Conservation (phyloP, 2,113 vertebrate genomes). For the Atrichornis clamosus region DNA sequence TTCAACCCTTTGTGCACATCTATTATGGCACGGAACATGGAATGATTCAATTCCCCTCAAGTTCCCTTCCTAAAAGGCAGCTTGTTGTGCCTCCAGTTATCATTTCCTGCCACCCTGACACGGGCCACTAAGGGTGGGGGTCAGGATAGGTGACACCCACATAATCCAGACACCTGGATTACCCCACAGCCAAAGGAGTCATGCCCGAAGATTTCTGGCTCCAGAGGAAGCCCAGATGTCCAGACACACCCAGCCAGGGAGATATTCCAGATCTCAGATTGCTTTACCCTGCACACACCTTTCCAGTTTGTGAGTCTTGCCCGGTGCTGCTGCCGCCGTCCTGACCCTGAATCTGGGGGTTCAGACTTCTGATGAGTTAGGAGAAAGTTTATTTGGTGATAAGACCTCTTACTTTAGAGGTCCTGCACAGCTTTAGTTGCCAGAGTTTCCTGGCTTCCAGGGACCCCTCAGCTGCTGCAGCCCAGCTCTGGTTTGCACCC, state of each 20-base stretch:
- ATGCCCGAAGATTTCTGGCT: background rate
- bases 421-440: background rate
- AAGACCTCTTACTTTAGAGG: background rate
- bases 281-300: background rate
- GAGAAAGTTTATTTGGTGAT: background rate
- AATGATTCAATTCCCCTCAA: background rate
- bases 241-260: background rate
- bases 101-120: background rate
- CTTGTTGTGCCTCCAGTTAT: background rate
- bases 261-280: background rate
- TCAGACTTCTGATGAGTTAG: rapidly evolving
- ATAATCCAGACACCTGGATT: background rate
- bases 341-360: background rate
- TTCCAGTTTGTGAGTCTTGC: background rate
- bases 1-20: background rate
- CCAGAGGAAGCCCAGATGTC: background rate
- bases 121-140: background rate
- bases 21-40: background rate
- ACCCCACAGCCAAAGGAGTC: background rate
- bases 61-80: background rate
- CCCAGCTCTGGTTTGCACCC: background rate
- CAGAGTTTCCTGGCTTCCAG: background rate
- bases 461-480: background rate
- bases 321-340: background rate
- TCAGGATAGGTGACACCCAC: background rate